Evolutionary conservation across 2,797 vertebrate genomes (phyloP), one percentile per base, ranked within the genome.

Genomic region (Enteromius anoplus): DNA sequence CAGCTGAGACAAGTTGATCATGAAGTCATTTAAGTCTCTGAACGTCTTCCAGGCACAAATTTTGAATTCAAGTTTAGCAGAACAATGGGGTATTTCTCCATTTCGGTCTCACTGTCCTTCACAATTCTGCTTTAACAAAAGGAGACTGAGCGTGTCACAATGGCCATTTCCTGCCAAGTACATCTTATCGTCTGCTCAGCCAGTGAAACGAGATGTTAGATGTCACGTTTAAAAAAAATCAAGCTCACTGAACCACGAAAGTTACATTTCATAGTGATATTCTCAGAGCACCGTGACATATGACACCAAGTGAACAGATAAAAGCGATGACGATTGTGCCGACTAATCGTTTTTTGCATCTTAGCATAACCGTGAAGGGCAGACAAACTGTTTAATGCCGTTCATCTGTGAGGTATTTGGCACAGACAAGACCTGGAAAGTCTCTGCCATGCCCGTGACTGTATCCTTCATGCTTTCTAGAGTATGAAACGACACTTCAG

Each of bases 401-500:
- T 75, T 85, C 73, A 87, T 82, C 83, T 75, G 53, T 21, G 70
- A 86, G 78, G 60, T 76, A 73, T 82, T 84, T 77, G 82, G 34
- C 75, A 58, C 81, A 68, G 21, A 69, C 23, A 17, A n/a, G 69
- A 71, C 68, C 14, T 78, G 68, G 65, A 84, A 76, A 65, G 62
- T 34, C 37, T 79, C 76, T 84, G 77, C 72, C 40, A 32, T 65
- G 58, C 76, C 76, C 76, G 51, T 84, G 83, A 84, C 80, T 75
- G 80, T 88, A 85, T 86, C 86, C 86, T 89, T 89, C 88, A 89
- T 86, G 88, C 88, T 89, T 88, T 89, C 86, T 86, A 42, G 82
- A 88, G 79, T 86, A 88, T 89, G 86, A 89, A 89, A 89, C 85
- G 78, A 80, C 82, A 86, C 75, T 85, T 80, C 26, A 86, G 79